Conservation (phyloP, 2,797 vertebrate species). For the Eutrigla gurnardus region DNA sequence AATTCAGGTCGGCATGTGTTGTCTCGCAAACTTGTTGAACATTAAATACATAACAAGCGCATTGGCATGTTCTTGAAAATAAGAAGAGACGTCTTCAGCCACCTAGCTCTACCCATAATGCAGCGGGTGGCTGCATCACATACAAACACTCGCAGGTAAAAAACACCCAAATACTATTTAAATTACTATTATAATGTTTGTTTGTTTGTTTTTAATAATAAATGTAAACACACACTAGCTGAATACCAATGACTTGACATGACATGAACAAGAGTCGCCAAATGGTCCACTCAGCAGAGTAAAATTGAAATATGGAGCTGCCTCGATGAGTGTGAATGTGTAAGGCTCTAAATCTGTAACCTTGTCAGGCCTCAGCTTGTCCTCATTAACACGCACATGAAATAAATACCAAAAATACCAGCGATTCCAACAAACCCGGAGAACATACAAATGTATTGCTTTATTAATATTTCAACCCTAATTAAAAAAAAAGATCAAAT, state of each 20-base stretch:
- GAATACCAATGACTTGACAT: neutral
- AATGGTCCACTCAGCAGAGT: neutral
- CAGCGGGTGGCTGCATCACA: no score
- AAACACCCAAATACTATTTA: no score
- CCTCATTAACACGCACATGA: neutral
- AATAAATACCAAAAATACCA: neutral
- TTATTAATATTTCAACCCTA: neutral
- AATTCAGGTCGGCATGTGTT: no score
- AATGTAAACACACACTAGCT: neutral
- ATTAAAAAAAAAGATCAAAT: neutral
- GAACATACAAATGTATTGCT: neutral
- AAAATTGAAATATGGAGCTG: no score
- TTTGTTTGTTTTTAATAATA: no score
- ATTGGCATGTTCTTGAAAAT: neutral
- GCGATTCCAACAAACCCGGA: neutral
- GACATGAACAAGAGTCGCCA: neutral
- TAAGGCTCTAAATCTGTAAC: neutral
- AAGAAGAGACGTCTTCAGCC: no score
- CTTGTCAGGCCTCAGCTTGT: neutral
- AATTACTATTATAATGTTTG: no score
- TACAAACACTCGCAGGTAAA: no score
- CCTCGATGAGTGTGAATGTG: neutral
- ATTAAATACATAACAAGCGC: no score
- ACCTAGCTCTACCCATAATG: no score
- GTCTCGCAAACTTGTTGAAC: no score